phyloP scores from a whole-genome alignment of 2,888 invertebrate species.

The Dione vanillae region DNA sequence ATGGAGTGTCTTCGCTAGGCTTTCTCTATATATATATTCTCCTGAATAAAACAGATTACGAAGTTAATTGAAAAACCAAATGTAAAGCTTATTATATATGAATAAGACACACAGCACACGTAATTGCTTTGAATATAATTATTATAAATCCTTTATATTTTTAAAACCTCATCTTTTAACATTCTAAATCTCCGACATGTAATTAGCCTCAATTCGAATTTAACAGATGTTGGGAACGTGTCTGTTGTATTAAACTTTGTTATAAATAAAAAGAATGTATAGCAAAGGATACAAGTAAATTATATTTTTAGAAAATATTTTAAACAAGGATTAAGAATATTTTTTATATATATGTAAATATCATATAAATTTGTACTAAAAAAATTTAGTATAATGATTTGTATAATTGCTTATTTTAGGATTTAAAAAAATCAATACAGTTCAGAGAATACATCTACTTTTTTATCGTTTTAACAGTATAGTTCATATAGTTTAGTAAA shows the following conservation, averaged over 20 bases:
- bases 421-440: too few species aligned
- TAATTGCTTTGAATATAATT: constrained; percentile 13
- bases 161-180: constrained; percentile 17
- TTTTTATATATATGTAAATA: not conserved
- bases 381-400: not conserved
- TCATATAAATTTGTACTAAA: not conserved
- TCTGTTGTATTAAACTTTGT: constrained; percentile 26
- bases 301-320: not conserved
- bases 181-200: constrained; percentile 18
- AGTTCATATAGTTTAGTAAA: too few species aligned
- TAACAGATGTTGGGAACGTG: constrained; percentile 26
- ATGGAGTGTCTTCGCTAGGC: too few species aligned
- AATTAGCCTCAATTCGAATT: constrained; percentile 29
- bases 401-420: too few species aligned
- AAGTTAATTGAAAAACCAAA: too few species aligned
- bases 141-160: constrained; percentile 20
- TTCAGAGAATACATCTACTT: too few species aligned
- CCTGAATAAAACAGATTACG: too few species aligned
- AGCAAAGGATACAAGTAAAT: not conserved
- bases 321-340: not conserved
- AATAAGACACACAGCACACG: not conserved
- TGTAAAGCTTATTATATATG: not conserved
- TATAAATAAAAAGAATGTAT: constrained; percentile 10
- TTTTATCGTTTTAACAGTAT: too few species aligned
- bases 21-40: too few species aligned